phyloP scores from a whole-genome alignment of 2,888 invertebrate genomes.

The Luperina nickerlii region DNA sequence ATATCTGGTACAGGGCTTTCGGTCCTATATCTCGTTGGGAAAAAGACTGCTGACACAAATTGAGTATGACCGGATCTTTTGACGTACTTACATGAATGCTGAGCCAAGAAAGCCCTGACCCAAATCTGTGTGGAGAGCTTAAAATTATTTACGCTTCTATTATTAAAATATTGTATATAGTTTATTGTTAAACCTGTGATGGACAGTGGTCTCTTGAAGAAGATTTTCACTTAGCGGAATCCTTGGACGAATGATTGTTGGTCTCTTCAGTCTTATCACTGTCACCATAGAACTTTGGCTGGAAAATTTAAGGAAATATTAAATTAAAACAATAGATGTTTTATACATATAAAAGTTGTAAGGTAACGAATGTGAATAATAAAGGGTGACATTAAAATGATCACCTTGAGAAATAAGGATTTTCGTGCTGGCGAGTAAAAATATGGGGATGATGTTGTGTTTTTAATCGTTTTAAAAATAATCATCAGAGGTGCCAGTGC shows the following conservation, averaged over 20 bases:
- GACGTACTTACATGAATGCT: background rate
- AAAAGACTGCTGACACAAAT: constrained; percentile 3
- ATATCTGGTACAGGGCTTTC: background rate
- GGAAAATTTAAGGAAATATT: constrained; percentile 71
- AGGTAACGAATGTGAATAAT: constrained; percentile 1
- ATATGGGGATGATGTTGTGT: constrained; percentile 25
- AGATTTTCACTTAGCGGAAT: constrained; percentile 81
- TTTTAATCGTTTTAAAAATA: background rate
- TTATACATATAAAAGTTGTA: background rate
- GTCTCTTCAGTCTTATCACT: constrained; percentile 91
- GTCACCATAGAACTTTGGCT: constrained; percentile 92
- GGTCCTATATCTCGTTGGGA: no score
- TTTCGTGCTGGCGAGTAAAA: constrained; percentile 27
- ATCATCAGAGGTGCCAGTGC: constrained; percentile 14
- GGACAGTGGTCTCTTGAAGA: constrained; percentile 62
- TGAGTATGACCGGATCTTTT: background rate
- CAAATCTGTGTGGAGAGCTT: constrained; percentile 11
- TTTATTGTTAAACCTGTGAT: constrained; percentile 62
- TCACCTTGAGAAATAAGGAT: background rate
- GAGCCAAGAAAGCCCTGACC: background rate
- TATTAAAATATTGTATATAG: constrained; percentile 53
- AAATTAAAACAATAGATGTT: background rate
- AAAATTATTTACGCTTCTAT: constrained; percentile 34
- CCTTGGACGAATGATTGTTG: constrained; percentile 90
- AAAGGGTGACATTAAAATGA: background rate